Base-by-base conservation (phyloP, 2,797 vertebrate genomes). In the Rachycentron canadum region DNA sequence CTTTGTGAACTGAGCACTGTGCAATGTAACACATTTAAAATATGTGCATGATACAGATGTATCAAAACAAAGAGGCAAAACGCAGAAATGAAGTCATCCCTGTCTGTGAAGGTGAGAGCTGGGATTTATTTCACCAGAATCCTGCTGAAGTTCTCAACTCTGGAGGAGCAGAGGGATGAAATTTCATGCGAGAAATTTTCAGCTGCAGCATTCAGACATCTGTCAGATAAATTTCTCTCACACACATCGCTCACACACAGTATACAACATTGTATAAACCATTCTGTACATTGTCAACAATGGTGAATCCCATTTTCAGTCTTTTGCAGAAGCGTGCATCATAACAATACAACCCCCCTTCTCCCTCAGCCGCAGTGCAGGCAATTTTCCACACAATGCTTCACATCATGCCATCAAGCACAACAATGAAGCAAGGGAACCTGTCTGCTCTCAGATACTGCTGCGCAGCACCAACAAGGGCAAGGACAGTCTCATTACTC, bases 381-480 rank as follows among this genome's bases (percentile, higher is more conserved):
- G 83, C 86, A 86, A 88, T 90, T 90, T 89, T 73, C 72, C 74
- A 76, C 84, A 90, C 86, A 89, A 87, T 84, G 67, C 80, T 53
- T 81, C 78, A 71, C 82, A 85, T 88, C 86, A 85, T 61, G 75
- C 79, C 76, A 79, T 77, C 70, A 25, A 83, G 40, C 69, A 86
- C 81, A 77, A 86, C 86, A 87, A 80, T 72, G 63, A 72, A 30
- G 65, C 14, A 7, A 83, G 53, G 43, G 32, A 73, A 80, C 57
- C 69, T 53, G 65, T 58, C 59, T 73, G 79, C 82, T 77, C 60
- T 75, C 14, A 70, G 53, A 73, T 40, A 60, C 59, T 10, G 61
- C 72, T 69, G 67, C 25, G 64, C 52, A 14, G 32, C 5, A 36
- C 57, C 47, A 61, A 62, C 75, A 74, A 80, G 50, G 43, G 38